Base-by-base conservation (phyloP, 2,888 invertebrate genomes). In the Trachelus tabidus region DNA sequence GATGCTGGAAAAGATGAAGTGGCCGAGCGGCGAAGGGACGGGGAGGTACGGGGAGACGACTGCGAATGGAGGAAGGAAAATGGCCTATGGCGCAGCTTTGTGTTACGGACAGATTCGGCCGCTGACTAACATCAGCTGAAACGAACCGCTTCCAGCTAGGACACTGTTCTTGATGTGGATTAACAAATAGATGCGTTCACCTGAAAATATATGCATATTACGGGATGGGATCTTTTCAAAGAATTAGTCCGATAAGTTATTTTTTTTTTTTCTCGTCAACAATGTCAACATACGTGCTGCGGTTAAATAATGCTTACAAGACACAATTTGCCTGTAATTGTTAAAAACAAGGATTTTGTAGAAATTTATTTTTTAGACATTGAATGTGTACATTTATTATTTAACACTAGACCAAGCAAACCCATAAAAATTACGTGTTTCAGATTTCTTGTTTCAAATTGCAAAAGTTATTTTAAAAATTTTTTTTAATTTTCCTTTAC, bases 11-110 rank as follows among this genome's bases (percentile, higher is more conserved):
- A 74, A 33, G 34, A 35, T 33, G 37, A 30, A 37, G 74, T 34
- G 35, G 35, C 12, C 34, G 74, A 74, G n/a, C 4, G 74, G 30
- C 9, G 76, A 73, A 77, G 77, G 73, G 77, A 35, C 34, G 73
- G 69, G 68, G 56, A 56, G 71, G 30, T 12, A 33, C 31, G 74
- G 34, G n/a, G 69, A 35, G 73, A 31, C 2, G 71, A 68, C 56
- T 31, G 37, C 33, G 73, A 78, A 33, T 6, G 33, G 56, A 79
- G 80, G 79, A 80, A 76, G 81, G 76, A 81, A 81, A 79, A 81
- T 81, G 80, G 81, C 82, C 82, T 69, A 79, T 81, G 80, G 82
- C 81, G 73, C 77, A 73, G 81, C 82, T 82, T 82, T 81, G 82
- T 82, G 82, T 79, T 75, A 80, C 80, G 79, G 80, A 80, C 82